Percentiles rank a stretch among this genome's conserved stretches.
Conservation (phyloP, 2,888 invertebrate species). For the Eupeodes luniger region DNA sequence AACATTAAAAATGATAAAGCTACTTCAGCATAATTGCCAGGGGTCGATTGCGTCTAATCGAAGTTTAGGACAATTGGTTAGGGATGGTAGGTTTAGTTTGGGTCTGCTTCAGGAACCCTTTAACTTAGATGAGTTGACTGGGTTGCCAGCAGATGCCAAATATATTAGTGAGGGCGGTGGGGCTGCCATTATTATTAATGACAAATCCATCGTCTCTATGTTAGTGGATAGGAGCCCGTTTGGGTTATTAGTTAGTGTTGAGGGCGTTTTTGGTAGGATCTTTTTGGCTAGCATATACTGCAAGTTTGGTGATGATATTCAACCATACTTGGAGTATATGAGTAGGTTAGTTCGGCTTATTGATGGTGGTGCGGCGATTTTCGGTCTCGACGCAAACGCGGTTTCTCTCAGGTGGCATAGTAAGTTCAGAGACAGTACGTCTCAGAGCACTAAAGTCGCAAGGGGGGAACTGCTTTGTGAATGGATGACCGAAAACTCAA, state of each 20-base stretch:
- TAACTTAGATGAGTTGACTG: too few relatives aligned
- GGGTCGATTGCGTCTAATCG: too few relatives aligned
- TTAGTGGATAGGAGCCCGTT: too few relatives aligned
- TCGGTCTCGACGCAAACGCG: not conserved
- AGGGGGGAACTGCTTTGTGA: slow-evolving; percentile 23
- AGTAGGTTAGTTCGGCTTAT: not conserved
- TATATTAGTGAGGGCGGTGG: too few relatives aligned
- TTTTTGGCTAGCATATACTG: not conserved
- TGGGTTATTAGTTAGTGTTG: not conserved
- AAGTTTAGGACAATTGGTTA: too few relatives aligned
- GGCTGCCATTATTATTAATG: too few relatives aligned
- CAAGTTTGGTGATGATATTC: not conserved
- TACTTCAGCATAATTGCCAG: too few relatives aligned
- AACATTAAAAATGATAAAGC: too few relatives aligned
- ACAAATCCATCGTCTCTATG: too few relatives aligned
- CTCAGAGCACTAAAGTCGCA: not conserved
- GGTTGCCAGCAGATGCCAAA: too few relatives aligned
- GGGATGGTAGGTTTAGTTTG: too few relatives aligned
- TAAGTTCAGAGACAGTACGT: not conserved
- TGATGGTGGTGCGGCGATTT: not conserved
- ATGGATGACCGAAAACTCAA: slow-evolving; percentile 14
- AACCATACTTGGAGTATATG: not conserved
- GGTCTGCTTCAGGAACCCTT: too few relatives aligned
- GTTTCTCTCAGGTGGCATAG: slow-evolving; percentile 52
- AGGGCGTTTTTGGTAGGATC: not conserved